Conservation (phyloP, 1,140 invertebrate species). For the Micrasema minimum region DNA sequence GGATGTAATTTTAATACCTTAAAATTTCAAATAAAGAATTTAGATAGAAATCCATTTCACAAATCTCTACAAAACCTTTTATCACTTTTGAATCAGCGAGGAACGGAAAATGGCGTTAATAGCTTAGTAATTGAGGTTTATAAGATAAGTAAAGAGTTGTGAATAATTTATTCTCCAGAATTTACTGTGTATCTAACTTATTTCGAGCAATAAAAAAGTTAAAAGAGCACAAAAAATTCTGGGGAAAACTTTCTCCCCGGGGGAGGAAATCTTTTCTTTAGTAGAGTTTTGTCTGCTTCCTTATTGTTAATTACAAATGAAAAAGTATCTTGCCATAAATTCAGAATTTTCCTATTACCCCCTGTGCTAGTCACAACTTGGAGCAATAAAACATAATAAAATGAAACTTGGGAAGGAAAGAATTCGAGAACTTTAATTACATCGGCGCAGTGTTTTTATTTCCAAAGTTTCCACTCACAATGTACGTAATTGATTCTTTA, state of each 20-base stretch:
- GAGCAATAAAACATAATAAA: constrained; percentile 32
- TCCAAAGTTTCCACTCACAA: constrained; percentile 7
- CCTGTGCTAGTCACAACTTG: background rate
- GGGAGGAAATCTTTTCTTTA: background rate
- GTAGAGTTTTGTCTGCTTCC: background rate
- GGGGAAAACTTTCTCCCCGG: background rate
- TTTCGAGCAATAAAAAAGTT: no score
- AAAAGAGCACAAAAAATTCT: no score
- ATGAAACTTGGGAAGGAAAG: constrained; percentile 8
- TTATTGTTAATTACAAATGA: constrained; percentile 33
- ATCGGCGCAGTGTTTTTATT: constrained; percentile 27
- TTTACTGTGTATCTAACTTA: no score
- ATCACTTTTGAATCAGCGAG: no score
- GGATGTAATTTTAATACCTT: no score
- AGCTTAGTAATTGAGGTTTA: no score
- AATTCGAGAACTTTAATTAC: constrained; percentile 28
- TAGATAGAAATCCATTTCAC: no score
- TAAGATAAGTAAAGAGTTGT: no score
- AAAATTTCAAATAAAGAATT: no score
- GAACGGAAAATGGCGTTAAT: no score
- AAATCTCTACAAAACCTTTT: no score
- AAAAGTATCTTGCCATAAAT: constrained; percentile 23
- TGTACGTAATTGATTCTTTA: constrained; percentile 14
- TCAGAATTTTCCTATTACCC: background rate
- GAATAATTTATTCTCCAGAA: no score